phyloP scores from a whole-genome alignment of 2,888 invertebrate species.

The Dicyrtoma fusca region DNA sequence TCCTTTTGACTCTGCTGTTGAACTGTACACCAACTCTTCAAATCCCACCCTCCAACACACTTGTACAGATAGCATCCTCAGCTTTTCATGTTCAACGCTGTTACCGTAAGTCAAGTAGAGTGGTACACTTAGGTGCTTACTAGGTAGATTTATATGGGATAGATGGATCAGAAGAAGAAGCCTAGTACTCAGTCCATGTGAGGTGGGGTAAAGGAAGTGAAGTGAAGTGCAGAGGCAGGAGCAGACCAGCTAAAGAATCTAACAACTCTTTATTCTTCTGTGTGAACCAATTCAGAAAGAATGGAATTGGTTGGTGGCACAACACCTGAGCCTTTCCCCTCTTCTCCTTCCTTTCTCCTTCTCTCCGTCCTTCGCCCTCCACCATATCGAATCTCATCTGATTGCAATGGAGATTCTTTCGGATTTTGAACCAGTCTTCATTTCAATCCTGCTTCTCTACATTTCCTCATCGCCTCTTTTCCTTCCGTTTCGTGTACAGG shows the following conservation, averaged over 20 bases:
- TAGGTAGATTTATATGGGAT: too few relatives aligned
- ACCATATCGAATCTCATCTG: too few relatives aligned
- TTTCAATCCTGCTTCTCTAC: too few relatives aligned
- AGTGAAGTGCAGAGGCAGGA: background rate
- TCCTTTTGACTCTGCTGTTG: too few relatives aligned
- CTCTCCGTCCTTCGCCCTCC: background rate
- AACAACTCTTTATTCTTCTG: background rate
- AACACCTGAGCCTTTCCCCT: slow-evolving; percentile 18
- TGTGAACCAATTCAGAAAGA: background rate
- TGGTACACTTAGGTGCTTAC: too few relatives aligned
- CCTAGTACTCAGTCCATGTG: too few relatives aligned
- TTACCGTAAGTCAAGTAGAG: too few relatives aligned
- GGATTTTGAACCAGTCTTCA: background rate
- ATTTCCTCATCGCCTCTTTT: too few relatives aligned
- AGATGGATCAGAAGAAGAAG: background rate
- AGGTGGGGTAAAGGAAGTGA: background rate
- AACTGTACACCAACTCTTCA: background rate
- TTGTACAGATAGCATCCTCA: background rate
- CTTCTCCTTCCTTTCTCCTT: background rate
- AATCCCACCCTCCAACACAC: background rate
- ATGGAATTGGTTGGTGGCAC: slow-evolving; percentile 4
- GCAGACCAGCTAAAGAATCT: slow-evolving; percentile 2
- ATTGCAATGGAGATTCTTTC: background rate
- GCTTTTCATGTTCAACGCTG: too few relatives aligned
- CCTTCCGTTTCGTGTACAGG: too few relatives aligned